Evolutionary conservation across 2,797 vertebrate species (phyloP), one percentile per base, ranked within the genome.

Genomic region (Eulemur albifrons): DNA sequence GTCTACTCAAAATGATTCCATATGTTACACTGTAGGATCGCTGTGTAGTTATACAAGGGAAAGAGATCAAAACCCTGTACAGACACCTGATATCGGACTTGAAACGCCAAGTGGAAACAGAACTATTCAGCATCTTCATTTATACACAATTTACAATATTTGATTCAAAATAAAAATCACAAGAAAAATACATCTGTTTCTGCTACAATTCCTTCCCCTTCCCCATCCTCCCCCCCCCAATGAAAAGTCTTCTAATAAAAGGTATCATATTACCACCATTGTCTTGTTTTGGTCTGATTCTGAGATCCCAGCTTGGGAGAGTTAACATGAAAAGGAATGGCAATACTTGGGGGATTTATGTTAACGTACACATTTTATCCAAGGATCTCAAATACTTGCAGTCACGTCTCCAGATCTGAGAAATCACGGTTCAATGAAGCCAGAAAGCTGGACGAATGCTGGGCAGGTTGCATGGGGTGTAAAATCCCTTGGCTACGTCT

Each of bases 101-200:
- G 98, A 98, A 98, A 97, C 63, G 72, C 91, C 97, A 96, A 97
- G 95, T 97, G 93, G 11, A 97, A 98, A 97, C 97, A 98, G 97
- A 97, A 98, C 98, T 7, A 70, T 43, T 97, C 98, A 98, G 98
- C 94, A 43, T 96, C 97, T 98, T 96, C 97, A 97, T 98, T 98
- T 98, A 96, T 98, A 98, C 98, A 98, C 98, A 94, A 98, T 98
- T 98, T 98, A 98, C 98, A 98, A 96, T 97, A 97, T 97, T 97
- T 96, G 91, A 97, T 98, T 98, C 95, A 98, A 98, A 98, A 98
- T 98, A 98, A 97, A 97, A 98, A 96, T 97, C 97, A 98, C 98
- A 98, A 97, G 97, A 97, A 98, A 98, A 97, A 98, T 97, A 97
- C 97, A 98, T 97, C 98, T 97, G 96, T 97, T 98, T 98, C 97